Evolutionary conservation across 2,113 vertebrate species (phyloP), one percentile per base, ranked within the genome.

Genomic region (Stigmatopora nigra): DNA sequence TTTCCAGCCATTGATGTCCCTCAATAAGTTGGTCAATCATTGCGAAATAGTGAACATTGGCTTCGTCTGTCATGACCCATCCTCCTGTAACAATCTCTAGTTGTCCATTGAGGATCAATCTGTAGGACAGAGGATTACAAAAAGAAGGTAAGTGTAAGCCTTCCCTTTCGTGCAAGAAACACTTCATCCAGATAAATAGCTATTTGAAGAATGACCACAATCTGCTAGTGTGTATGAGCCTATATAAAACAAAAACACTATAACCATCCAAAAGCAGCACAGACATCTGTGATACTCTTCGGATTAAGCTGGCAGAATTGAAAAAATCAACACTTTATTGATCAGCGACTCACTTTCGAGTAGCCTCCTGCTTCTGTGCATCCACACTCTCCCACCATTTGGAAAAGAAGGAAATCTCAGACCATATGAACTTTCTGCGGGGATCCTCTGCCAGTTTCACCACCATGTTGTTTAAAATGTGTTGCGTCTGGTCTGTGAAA

Each of bases 21-120:
- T 99, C 96, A 0, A 99, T 98, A 78, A 99, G 93, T 86, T 98
- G 97, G 86, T 99, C 97, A 0, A 99, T 93, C 91, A 99, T 91
- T 16, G 96, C 95, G 0, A 98, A 98, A 82, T 98, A 99, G 77
- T 99, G 97, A 74, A 86, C 92, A 52, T 91, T 99, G 76, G 97
- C 97, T 83, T 99, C 97, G 0, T 99, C 97, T 0, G 96, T 92
- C 97, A 99, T 99, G 65, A 99, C 97, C 97, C 97, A 99, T 67
- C 97, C 97, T 0, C 97, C 97, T 0, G 96, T 97, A 20, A 93
- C 94, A 36, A 99, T 96, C 89, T 99, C 97, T 46, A 99, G 86
- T 87, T 99, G 97, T 64, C 95, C 97, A 0, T 84, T 92, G 3
- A 80, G 86, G 78, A 92, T 88, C 58, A 90, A 78, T 63, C 88